Base-by-base conservation (phyloP, 2,797 vertebrate species). In the Labroides dimidiatus region DNA sequence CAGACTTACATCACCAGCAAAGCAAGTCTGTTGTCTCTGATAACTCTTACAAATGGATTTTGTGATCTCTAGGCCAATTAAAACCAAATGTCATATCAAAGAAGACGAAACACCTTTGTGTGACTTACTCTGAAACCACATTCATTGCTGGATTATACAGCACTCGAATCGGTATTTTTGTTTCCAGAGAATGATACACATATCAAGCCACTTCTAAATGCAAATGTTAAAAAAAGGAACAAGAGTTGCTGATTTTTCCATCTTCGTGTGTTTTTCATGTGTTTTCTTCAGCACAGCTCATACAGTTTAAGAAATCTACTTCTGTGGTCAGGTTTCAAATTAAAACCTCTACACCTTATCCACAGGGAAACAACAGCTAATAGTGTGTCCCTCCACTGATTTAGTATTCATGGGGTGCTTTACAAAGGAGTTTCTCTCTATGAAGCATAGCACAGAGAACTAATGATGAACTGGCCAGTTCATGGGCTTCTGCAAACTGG, bases 401-500 rank as follows among this genome's bases (percentile, higher is more conserved):
- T 20, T 10, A 19, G 10, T 20, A 19, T 45, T 11, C n/a, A 20
- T 10, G 3, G 6, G 10, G n/a, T 20, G 3, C 44, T 19, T 19
- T 10, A 3, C 13, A n/a, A 36, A 14, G 5, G 36, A 19, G 30
- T 63, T 23, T 41, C 30, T 68, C 51, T 60, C 45, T 5, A 37
- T 33, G 47, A 42, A 48, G 23, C 4, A 12, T 13, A 30, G 23
- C 24, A 47, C 4, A 69, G 39, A 55, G 4, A 16, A 19, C 11
- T 15, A 41, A 42, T 56, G 20, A 52, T 30, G n/a, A 55, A 37
- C 14, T 33, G 36, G 10, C 12, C 30, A 54, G 6, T 33, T 53
- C 13, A 58, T 45, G 10, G 23, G 36, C 60, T 37, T 48, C n/a
- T 55, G 42, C 30, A 61, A 54, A 48, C 52, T 10, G 20, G 23